Conservation (phyloP, 2,113 vertebrate species). For the Campylomormyrus tamandua region DNA sequence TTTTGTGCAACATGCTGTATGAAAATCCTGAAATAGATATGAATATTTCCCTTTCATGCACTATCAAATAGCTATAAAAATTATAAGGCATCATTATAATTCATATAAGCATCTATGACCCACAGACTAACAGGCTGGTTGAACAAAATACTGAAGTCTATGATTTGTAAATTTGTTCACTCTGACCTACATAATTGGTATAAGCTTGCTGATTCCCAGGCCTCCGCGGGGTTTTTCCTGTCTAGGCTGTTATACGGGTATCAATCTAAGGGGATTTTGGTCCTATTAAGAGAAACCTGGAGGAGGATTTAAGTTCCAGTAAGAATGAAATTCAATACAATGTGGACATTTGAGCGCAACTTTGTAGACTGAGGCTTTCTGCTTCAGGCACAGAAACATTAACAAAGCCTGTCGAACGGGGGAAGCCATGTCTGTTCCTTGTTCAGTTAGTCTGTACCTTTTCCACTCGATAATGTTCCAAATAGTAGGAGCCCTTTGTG, state of each 20-base stretch:
- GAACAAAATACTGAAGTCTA: neutral
- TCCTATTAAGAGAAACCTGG: constrained; percentile 8
- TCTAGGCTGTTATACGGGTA: constrained; percentile 3
- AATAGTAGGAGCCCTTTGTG: neutral
- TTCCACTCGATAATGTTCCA: neutral
- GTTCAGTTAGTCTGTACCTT: neutral
- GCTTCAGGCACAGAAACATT: neutral
- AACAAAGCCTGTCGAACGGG: neutral
- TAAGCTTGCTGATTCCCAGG: neutral
- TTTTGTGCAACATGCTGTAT: neutral
- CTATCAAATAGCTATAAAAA: neutral
- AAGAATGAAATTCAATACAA: constrained; percentile 8
- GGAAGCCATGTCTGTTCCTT: neutral
- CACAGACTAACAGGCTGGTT: neutral
- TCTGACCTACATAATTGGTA: constrained; percentile 10
- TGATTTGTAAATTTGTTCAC: neutral
- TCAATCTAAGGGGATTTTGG: constrained; percentile 4
- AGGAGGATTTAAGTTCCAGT: neutral
- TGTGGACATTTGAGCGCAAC: neutral
- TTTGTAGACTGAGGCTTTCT: neutral
- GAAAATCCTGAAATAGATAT: neutral
- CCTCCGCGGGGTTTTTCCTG: neutral
- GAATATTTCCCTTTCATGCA: neutral
- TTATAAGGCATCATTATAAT: neutral
- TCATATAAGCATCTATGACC: neutral